Evolutionary conservation across 2,888 invertebrate genomes (phyloP).

Genomic region (Acrobasis suavella): DNA sequence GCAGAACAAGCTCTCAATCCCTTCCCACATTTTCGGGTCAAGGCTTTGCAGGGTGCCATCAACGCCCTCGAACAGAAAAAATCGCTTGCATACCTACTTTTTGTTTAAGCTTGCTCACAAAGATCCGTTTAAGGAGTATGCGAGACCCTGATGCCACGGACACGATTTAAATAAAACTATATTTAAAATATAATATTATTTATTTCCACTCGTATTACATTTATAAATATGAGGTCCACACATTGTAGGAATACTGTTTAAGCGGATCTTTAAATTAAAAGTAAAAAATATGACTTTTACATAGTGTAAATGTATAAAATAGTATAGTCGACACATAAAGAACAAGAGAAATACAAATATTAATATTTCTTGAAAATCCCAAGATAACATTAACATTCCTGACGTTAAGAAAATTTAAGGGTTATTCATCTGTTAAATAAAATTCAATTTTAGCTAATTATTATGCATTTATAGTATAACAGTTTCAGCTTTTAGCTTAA

Average conservation of each 20-base stretch:
- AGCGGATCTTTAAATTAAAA: constrained; percentile 29
- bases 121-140: too few species aligned
- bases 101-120: too few species aligned
- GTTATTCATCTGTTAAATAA: not conserved
- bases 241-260: constrained; percentile 43
- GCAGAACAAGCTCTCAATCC: too few species aligned
- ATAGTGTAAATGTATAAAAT: too few species aligned
- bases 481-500: constrained; percentile 13
- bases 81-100: too few species aligned
- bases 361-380: too few species aligned
- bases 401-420: not conserved
- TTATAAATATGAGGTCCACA: constrained; percentile 46
- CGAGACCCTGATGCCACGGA: too few species aligned
- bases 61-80: too few species aligned
- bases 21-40: too few species aligned
- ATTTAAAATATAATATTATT: constrained; percentile 53
- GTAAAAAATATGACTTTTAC: not conserved
- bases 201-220: constrained; percentile 46
- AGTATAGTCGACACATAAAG: too few species aligned
- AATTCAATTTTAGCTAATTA: not conserved
- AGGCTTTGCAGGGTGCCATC: too few species aligned
- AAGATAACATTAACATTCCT: not conserved
- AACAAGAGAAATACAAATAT: too few species aligned
- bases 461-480: constrained; percentile 3
- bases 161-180: constrained; percentile 34